Conservation (phyloP, 2,888 invertebrate genomes). For the Acanthoscelides obtectus region DNA sequence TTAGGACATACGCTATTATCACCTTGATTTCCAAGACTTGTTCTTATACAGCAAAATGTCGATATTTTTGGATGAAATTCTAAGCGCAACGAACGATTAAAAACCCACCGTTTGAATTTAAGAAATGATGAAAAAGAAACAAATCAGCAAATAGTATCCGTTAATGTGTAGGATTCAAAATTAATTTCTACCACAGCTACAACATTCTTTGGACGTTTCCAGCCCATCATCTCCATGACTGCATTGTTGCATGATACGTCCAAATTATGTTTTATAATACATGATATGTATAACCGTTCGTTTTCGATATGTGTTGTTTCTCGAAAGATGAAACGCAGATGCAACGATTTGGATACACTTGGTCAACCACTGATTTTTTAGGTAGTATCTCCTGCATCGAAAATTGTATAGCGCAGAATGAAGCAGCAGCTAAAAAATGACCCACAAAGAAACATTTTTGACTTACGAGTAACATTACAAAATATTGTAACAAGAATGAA, state of each 20-base stretch:
- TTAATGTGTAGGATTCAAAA: background rate
- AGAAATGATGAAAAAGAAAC: slow-evolving; percentile 9
- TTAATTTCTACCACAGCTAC: slow-evolving; percentile 30
- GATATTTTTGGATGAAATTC: too few species aligned
- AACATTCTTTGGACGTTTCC: slow-evolving; percentile 18
- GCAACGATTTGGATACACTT: background rate
- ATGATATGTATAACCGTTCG: slow-evolving; percentile 29
- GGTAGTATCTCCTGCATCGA: too few species aligned
- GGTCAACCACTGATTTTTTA: background rate
- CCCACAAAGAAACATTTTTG: too few species aligned
- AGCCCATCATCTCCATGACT: slow-evolving; percentile 8
- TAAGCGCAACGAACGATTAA: too few species aligned
- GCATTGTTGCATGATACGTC: slow-evolving; percentile 8
- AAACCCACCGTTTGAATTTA: background rate
- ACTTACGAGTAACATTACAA: too few species aligned
- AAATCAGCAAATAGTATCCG: slow-evolving; percentile 23
- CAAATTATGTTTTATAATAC: slow-evolving; percentile 23
- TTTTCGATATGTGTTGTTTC: slow-evolving; percentile 9
- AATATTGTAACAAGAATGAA: too few species aligned
- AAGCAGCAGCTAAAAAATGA: too few species aligned
- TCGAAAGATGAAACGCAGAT: background rate
- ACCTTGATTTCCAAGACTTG: too few species aligned
- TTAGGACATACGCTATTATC: too few species aligned
- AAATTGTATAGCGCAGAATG: too few species aligned
- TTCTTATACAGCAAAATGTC: too few species aligned